phyloP scores from a whole-genome alignment of 2,888 invertebrate species.

The Steinernema scapterisci region DNA sequence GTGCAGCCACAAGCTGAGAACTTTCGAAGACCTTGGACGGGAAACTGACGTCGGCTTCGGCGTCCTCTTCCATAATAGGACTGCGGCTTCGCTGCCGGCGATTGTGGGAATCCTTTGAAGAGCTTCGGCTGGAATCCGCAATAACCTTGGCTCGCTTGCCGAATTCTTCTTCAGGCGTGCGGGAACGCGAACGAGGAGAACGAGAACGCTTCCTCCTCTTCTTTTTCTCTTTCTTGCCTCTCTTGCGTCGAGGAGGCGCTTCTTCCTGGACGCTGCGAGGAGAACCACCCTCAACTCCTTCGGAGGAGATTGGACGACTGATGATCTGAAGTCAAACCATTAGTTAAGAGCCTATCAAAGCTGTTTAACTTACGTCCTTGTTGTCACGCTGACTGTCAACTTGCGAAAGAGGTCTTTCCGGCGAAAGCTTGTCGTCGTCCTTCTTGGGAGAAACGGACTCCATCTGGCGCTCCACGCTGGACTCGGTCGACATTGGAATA shows the following conservation, averaged over 20 bases:
- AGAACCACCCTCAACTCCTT: neutral
- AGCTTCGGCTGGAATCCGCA: too few species aligned
- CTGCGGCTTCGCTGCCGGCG: too few species aligned
- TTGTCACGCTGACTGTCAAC: too few species aligned
- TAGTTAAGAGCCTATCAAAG: neutral
- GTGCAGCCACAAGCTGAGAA: too few species aligned
- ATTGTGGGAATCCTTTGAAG: too few species aligned
- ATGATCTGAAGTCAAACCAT: neutral
- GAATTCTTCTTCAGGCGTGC: too few species aligned
- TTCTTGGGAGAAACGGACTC: neutral
- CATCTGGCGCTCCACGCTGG: neutral
- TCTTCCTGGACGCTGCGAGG: neutral
- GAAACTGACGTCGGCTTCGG: too few species aligned
- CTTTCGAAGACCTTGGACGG: too few species aligned
- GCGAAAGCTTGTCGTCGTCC: too few species aligned
- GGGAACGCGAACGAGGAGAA: neutral
- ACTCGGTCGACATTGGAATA: neutral
- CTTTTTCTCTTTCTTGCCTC: slow-evolving; percentile 8
- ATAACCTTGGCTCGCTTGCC: too few species aligned
- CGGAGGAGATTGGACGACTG: slow-evolving; percentile 13
- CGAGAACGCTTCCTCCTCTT: slow-evolving; percentile 19
- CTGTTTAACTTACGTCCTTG: neutral
- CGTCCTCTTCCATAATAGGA: too few species aligned
- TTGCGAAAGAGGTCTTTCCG: too few species aligned
- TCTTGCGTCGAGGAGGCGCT: neutral